Percentiles rank a stretch among this genome's conserved stretches.
Evolutionary conservation across 2,113 vertebrate species (phyloP).

Genomic region (Vombatus ursinus): DNA sequence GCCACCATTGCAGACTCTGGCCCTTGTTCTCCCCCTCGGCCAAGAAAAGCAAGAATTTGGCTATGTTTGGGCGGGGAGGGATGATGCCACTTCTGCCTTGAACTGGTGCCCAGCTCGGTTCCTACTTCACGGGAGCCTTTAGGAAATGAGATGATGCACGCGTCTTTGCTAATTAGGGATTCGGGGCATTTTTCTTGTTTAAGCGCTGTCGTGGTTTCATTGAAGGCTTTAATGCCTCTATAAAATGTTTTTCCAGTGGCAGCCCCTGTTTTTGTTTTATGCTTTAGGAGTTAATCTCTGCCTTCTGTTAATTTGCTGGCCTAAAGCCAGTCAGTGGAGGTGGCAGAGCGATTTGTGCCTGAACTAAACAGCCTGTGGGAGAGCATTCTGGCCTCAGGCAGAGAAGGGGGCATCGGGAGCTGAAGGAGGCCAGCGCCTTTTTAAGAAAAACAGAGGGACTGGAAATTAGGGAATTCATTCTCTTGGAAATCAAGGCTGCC

Average conservation of each 20-base stretch:
- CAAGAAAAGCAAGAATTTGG: background rate
- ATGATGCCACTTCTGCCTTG: rapidly evolving
- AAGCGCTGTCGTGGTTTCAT: rapidly evolving
- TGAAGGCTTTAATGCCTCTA: background rate
- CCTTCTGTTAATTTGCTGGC: background rate
- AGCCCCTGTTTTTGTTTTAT: background rate
- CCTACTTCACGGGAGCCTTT: background rate
- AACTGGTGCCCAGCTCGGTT: rapidly evolving
- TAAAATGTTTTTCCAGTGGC: background rate
- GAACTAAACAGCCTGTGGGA: rapidly evolving
- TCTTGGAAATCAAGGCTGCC: background rate
- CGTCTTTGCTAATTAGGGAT: background rate
- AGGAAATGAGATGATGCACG: background rate
- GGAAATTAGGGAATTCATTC: background rate
- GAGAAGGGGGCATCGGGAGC: rapidly evolving
- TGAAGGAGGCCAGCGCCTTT: too few relatives aligned
- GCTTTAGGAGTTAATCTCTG: background rate
- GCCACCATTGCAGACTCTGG: background rate
- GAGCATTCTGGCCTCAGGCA: rapidly evolving
- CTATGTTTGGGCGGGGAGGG: background rate
- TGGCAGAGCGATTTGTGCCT: rapidly evolving
- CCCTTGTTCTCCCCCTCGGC: background rate
- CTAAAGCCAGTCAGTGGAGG: background rate
- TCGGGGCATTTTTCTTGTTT: background rate
- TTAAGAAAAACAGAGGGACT: background rate